Conservation (phyloP, 2,888 invertebrate genomes). For the Trachelus tabidus region DNA sequence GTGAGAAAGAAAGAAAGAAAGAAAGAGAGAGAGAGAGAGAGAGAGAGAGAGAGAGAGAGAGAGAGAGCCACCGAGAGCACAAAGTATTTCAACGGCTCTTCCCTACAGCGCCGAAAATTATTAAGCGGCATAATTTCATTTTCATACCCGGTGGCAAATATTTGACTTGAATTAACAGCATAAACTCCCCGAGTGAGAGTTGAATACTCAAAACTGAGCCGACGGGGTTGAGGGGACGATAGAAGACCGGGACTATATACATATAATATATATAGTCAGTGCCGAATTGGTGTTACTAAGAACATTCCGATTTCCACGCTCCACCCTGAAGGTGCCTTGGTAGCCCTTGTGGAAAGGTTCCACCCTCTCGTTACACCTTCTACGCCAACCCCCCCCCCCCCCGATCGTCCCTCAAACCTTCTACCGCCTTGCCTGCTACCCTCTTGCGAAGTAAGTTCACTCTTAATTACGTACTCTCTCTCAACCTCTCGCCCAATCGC, state of each 20-base stretch:
- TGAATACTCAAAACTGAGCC: not conserved
- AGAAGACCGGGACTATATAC: not conserved
- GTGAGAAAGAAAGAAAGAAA: not conserved
- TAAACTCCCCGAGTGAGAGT: not conserved
- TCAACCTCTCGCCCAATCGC: not conserved
- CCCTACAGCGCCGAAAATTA: not conserved
- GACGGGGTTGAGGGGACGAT: not conserved
- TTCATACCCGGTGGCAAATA: not conserved
- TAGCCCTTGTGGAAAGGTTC: not conserved
- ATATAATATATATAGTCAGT: not conserved
- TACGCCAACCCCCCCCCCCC: not conserved
- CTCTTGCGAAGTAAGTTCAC: not conserved
- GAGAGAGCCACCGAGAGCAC: not conserved
- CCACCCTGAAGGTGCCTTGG: not conserved
- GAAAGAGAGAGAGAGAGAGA: not conserved
- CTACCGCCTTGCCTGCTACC: not conserved
- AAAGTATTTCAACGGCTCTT: not conserved
- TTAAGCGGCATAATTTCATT: conserved; percentile 2
- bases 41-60: not conserved
- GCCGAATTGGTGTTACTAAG: not conserved
- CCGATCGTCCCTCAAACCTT: not conserved
- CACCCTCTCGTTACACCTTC: not conserved
- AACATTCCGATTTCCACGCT: not conserved
- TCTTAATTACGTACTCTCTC: not conserved
- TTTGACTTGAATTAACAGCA: conserved; percentile 3